Conservation (phyloP, 2,113 vertebrate genomes). For the Rhinopomastus cyanomelas region DNA sequence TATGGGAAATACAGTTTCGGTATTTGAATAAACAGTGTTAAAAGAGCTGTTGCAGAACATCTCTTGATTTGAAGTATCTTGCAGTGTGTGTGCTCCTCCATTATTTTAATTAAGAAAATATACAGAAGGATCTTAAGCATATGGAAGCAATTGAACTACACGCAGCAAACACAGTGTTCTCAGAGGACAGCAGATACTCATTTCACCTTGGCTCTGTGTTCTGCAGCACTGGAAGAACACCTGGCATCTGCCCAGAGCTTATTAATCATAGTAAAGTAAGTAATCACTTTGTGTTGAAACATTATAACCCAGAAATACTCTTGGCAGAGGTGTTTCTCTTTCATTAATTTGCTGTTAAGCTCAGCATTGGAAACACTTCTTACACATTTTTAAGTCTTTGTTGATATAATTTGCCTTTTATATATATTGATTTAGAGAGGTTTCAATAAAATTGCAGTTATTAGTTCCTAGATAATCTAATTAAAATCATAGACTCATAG, state of each 20-base stretch:
- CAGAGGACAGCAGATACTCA: neutral
- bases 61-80: neutral
- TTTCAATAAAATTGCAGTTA: neutral
- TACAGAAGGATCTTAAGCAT: neutral
- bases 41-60: neutral
- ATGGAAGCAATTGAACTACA: neutral
- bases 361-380: neutral
- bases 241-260: slow-evolving; percentile 42
- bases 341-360: neutral
- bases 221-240: slow-evolving; percentile 14
- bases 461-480: neutral
- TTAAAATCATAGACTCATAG: neutral
- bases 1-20: neutral
- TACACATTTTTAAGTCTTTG: neutral
- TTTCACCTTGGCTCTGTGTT: slow-evolving; percentile 28
- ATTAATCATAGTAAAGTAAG: slow-evolving; percentile 15
- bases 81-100: neutral
- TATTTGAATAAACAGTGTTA: neutral
- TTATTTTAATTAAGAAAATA: slow-evolving; percentile 25
- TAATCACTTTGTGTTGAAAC: slow-evolving; percentile 21
- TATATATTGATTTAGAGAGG: neutral
- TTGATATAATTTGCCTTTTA: neutral
- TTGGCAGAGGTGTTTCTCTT: neutral
- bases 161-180: neutral
- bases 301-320: neutral